These are phyloP conservation scores for Erynnis tages DNA, from an alignment of 2,888 invertebrate species.

Conservation along the genomic window DNA sequence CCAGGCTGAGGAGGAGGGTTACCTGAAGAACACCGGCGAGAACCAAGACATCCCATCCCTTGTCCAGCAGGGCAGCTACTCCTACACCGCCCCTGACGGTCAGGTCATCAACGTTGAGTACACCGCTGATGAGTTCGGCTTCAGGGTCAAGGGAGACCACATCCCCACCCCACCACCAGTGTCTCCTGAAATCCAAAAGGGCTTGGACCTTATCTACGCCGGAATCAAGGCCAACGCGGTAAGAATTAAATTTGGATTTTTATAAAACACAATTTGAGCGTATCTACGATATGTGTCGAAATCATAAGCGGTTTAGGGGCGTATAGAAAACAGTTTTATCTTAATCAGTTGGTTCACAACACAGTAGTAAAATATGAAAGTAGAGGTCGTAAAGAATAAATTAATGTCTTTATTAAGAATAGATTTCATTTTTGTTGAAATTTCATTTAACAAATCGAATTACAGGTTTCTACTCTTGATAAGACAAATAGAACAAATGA, in stretches of 20 bases:
- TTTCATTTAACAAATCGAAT: too few species aligned
- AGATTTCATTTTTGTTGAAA: too few species aligned
- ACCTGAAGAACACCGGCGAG: slow-evolving; percentile 85
- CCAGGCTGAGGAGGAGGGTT: slow-evolving; percentile 89
- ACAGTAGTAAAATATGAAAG: too few species aligned
- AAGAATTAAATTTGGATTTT: slow-evolving; percentile 27
- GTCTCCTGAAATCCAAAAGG: slow-evolving; percentile 92
- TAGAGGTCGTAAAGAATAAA: too few species aligned
- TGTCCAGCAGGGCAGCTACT: slow-evolving; percentile 89
- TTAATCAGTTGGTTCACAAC: too few species aligned
- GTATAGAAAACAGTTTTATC: too few species aligned
- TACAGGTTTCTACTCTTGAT: too few species aligned
- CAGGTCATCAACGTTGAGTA: slow-evolving; percentile 88
- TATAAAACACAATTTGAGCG: not conserved
- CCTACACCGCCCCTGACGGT: slow-evolving; percentile 90
- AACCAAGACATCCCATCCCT: slow-evolving; percentile 82
- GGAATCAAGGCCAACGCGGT: slow-evolving; percentile 85
- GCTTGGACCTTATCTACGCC: slow-evolving; percentile 92
- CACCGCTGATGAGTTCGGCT: slow-evolving; percentile 91
- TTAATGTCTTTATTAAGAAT: too few species aligned
- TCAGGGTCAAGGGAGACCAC: slow-evolving; percentile 90
- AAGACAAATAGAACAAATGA: too few species aligned
- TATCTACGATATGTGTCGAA: too few species aligned
- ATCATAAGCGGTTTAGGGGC: too few species aligned
- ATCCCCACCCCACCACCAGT: slow-evolving; percentile 92